Evolutionary conservation across 2,113 vertebrate species (phyloP).

Genomic region (Pyrgilauda ruficollis): DNA sequence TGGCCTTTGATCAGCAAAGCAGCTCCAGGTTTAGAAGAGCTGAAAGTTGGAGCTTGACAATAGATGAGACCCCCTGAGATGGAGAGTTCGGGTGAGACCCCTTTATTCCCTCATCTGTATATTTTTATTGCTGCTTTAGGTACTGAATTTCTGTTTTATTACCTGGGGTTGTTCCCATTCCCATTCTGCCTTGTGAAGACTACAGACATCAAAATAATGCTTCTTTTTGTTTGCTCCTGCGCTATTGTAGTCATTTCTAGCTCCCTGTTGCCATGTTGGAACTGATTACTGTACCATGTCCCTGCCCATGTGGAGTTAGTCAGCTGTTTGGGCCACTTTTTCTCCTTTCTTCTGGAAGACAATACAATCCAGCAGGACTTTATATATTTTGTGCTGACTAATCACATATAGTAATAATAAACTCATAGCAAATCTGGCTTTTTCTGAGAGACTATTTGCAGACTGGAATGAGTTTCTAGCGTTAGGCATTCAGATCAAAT

Average conservation of each 20-base stretch:
- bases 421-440: background rate
- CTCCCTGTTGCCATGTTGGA: background rate
- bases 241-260: background rate
- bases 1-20: background rate
- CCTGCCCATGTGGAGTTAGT: background rate
- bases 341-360: background rate
- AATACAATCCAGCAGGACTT: background rate
- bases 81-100: fast-evolving
- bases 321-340: background rate
- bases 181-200: background rate
- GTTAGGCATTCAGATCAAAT: background rate
- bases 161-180: background rate
- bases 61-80: background rate
- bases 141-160: background rate
- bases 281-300: background rate
- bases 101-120: background rate
- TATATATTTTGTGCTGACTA: background rate
- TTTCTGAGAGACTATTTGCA: background rate
- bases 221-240: background rate
- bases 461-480: background rate
- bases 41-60: background rate
- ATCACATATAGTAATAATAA: background rate
- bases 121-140: background rate
- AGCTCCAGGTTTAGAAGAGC: background rate
- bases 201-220: background rate